A percentile compares a stretch with the other conserved stretches of the same genome.
Conservation (phyloP, 2,797 vertebrate species). For the Nasua narica region DNA sequence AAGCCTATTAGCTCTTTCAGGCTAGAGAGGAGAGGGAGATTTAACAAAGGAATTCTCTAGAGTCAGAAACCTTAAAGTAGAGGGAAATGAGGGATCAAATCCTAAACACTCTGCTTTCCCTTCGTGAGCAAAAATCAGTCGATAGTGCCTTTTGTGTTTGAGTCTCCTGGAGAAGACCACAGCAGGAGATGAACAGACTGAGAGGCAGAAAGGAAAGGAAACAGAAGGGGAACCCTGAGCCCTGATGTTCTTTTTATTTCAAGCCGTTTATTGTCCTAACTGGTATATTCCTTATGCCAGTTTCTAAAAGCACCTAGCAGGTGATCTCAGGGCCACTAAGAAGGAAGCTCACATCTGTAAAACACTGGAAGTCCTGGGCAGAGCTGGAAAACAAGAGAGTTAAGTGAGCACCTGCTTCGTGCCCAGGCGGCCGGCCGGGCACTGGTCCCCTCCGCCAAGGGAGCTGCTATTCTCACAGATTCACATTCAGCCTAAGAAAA, state of each 20-base stretch:
- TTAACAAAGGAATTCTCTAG: not conserved
- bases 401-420: not conserved
- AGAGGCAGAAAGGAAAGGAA: conserved; percentile 44
- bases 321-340: not conserved
- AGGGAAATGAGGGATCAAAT: not conserved
- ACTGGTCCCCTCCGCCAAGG: not conserved
- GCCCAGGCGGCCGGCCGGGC: accelerated
- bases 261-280: not conserved
- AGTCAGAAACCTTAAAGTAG: not conserved
- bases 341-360: accelerated
- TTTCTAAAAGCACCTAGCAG: not conserved
- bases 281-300: not conserved
- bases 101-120: not conserved
- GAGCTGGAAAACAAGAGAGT: not conserved
- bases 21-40: not conserved
- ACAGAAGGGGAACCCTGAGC: not conserved
- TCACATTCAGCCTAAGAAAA: not conserved
- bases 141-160: not conserved
- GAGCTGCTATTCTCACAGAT: not conserved
- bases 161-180: not conserved
- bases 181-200: not conserved
- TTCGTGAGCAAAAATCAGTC: not conserved
- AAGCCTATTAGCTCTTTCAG: not conserved
- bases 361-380: no score
- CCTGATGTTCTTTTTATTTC: not conserved